phyloP scores from a whole-genome alignment of 2,797 vertebrate species.

The Toxotes lorentzi region DNA sequence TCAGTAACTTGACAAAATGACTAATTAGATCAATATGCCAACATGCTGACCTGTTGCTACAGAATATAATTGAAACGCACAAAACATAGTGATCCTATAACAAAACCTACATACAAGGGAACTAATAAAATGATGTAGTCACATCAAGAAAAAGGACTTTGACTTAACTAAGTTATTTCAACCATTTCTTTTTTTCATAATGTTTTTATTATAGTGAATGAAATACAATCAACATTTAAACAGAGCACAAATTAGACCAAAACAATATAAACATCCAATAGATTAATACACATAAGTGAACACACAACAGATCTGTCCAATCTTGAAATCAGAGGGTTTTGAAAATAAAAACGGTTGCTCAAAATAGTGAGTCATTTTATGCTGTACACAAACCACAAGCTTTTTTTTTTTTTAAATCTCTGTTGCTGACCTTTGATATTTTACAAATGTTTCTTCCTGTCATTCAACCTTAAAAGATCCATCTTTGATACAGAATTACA shows the following conservation, averaged over 20 bases:
- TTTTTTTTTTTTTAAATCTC: background rate
- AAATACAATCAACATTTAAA: background rate
- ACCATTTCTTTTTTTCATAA: too few species aligned
- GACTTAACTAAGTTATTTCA: too few species aligned
- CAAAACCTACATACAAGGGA: background rate
- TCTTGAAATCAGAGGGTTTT: background rate
- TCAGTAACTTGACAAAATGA: slow-evolving; percentile 13
- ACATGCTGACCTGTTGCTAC: background rate
- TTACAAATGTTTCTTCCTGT: background rate
- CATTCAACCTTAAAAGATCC: background rate
- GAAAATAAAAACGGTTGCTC: background rate
- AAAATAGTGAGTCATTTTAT: background rate
- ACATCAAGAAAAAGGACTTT: background rate
- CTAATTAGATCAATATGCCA: background rate
- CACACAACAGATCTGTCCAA: background rate
- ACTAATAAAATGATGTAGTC: background rate
- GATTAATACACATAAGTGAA: background rate
- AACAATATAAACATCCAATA: background rate
- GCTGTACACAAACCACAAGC: background rate
- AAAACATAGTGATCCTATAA: slow-evolving; percentile 8
- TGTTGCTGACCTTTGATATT: background rate
- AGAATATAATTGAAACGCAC: background rate
- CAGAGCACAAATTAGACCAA: background rate
- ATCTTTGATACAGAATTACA: background rate
- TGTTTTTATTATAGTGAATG: background rate